Conservation (phyloP, 1,140 invertebrate genomes). For the Drosophila nasuta region DNA sequence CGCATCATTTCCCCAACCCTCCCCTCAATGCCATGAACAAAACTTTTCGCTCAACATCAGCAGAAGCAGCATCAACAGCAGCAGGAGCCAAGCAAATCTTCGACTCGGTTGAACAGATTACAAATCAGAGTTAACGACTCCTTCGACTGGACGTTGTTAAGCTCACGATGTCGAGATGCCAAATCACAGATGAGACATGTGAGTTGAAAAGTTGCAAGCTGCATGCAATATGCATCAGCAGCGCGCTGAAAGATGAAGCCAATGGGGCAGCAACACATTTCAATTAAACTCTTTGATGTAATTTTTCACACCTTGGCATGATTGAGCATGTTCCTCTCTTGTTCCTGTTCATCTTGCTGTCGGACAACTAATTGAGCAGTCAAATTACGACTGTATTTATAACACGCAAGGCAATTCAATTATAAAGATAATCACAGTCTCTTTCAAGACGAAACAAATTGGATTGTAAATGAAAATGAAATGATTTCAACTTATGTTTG, state of each 20-base stretch:
- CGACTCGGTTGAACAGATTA: conserved; percentile 47
- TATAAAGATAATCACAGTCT: background rate
- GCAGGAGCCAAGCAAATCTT: conserved; percentile 33
- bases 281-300: conserved; percentile 65
- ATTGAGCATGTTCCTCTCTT: conserved; percentile 10
- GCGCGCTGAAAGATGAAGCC: conserved; percentile 11
- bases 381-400: conserved; percentile 30
- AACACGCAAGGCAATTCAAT: conserved; percentile 12
- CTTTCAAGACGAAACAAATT: background rate
- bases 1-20: conserved; percentile 21
- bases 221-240: background rate
- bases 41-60: background rate
- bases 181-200: conserved; percentile 41
- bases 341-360: conserved; percentile 14
- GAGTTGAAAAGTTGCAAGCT: background rate
- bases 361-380: conserved; percentile 68
- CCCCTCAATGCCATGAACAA: no score
- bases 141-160: conserved; percentile 22
- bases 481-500: background rate
- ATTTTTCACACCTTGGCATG: conserved; percentile 63
- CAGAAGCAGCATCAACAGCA: conserved; percentile 21
- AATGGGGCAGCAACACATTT: conserved; percentile 51
- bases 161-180: conserved; percentile 34
- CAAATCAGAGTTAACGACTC: conserved; percentile 75
- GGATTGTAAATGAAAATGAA: background rate